These are phyloP conservation scores for Procambarus clarkii DNA, from an alignment of 1,140 invertebrate species.

Conservation along the genomic window DNA sequence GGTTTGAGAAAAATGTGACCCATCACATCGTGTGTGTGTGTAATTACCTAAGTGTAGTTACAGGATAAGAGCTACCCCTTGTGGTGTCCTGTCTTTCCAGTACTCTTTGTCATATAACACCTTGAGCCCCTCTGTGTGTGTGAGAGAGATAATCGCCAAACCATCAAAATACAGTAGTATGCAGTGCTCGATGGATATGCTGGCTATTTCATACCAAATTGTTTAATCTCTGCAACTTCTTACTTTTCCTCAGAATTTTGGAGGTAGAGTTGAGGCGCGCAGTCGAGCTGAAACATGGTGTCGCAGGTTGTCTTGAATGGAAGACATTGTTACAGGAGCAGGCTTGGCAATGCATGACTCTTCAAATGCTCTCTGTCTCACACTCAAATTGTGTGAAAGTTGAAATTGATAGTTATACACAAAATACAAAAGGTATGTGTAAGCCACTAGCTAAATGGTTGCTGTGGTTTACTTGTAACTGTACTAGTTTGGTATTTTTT, in stretches of 20 bases:
- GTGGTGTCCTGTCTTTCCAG: no score
- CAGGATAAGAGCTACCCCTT: no score
- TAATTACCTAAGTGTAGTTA: no score
- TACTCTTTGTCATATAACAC: no score
- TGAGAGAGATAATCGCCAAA: no score
- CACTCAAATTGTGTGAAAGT: constrained; percentile 17
- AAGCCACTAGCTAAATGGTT: neutral
- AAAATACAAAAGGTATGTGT: constrained; percentile 34
- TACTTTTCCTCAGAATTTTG: constrained; percentile 11
- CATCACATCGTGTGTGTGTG: no score
- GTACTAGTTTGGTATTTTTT: no score
- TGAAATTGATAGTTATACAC: constrained; percentile 32
- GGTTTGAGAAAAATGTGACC: no score
- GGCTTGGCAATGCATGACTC: constrained; percentile 25
- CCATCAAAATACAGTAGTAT: no score
- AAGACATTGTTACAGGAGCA: constrained; percentile 29
- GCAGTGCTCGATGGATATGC: no score
- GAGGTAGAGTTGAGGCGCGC: constrained; percentile 28
- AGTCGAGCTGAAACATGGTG: constrained; percentile 17
- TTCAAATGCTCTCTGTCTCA: constrained; percentile 13
- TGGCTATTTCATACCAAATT: neutral
- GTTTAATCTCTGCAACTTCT: neutral
- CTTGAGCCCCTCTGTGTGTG: no score
- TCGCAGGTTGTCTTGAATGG: constrained; percentile 3
- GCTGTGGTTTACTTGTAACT: no score